These are phyloP conservation scores for Ophraella communa DNA, from an alignment of 2,888 invertebrate genomes.

Conservation along the genomic window DNA sequence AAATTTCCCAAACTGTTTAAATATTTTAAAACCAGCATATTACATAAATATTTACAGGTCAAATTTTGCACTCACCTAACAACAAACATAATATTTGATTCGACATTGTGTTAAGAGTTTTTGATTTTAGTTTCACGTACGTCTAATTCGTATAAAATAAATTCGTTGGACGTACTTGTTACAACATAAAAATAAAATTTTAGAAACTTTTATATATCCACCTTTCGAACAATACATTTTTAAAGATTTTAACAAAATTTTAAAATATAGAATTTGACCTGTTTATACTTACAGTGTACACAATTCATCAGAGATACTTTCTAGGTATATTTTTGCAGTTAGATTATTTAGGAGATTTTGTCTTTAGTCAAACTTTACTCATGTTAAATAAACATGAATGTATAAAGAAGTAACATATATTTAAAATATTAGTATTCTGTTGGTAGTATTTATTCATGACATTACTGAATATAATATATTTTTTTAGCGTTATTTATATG, in stretches of 20 bases:
- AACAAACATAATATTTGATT: background rate
- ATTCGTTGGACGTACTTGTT: no score
- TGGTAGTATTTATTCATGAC: no score
- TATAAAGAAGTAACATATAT: no score
- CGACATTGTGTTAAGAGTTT: background rate
- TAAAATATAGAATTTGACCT: slow-evolving; percentile 8
- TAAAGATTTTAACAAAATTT: background rate
- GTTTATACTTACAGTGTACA: background rate
- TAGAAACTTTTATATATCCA: background rate
- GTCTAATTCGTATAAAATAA: no score
- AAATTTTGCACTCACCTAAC: slow-evolving; percentile 6
- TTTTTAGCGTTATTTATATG: no score
- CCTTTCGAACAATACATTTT: background rate
- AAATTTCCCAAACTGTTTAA: background rate
- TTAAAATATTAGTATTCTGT: no score
- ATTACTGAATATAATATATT: no score
- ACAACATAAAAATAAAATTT: no score
- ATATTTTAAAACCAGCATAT: background rate
- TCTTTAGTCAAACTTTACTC: no score
- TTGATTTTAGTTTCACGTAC: background rate
- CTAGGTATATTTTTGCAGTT: background rate
- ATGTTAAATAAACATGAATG: no score
- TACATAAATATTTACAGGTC: slow-evolving; percentile 14
- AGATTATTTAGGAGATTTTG: no score
- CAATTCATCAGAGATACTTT: background rate